These are phyloP conservation scores for Leptinotarsa juncta DNA, from an alignment of 2,888 invertebrate genomes.

Conservation along the genomic window DNA sequence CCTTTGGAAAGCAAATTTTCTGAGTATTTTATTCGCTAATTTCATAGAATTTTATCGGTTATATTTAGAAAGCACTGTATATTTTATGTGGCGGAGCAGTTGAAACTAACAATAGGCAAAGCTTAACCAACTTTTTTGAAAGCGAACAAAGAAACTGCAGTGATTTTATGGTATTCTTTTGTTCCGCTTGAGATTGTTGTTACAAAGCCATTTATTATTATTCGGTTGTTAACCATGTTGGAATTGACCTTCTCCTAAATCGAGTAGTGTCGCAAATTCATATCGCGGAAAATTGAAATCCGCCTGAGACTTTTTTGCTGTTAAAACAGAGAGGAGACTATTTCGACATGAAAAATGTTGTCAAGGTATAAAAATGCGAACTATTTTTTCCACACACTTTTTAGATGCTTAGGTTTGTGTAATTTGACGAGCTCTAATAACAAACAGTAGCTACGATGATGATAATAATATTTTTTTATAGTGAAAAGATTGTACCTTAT, in stretches of 20 bases:
- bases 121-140: constrained; percentile 1
- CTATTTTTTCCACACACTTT: neutral
- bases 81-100: no score
- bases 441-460: neutral
- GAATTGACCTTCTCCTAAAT: constrained; percentile 21
- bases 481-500: neutral
- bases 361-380: neutral
- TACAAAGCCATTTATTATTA: constrained; percentile 39
- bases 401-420: neutral
- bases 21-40: no score
- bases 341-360: neutral
- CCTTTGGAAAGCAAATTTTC: no score
- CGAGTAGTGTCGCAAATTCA: constrained; percentile 10
- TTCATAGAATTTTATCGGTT: no score
- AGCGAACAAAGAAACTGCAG: constrained; percentile 10
- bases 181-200: constrained; percentile 37
- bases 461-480: neutral
- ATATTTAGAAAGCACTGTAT: no score
- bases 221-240: constrained; percentile 38
- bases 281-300: constrained; percentile 18
- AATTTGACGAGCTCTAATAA: neutral
- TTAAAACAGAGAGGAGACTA: neutral
- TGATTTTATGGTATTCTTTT: constrained; percentile 17
- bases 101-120: neutral
- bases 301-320: neutral